Percentiles rank a stretch among this genome's conserved stretches.
Evolutionary conservation across 2,888 invertebrate species (phyloP).

Genomic region (Tineola bisselliella): DNA sequence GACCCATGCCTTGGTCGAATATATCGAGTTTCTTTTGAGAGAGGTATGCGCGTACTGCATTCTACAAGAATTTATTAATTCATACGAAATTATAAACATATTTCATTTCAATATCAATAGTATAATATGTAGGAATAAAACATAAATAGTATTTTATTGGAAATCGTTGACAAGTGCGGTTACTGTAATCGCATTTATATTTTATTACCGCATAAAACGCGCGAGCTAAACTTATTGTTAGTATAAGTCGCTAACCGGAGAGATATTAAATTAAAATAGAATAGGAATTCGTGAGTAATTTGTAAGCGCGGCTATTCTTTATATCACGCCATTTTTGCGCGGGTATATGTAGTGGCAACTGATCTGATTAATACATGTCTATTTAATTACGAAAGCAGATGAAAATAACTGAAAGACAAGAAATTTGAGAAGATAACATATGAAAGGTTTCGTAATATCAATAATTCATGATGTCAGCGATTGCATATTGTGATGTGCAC

Average conservation of each 20-base stretch:
- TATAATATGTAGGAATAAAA: too few species aligned
- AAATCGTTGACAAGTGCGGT: neutral
- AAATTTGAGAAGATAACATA: neutral
- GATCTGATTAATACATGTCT: too few species aligned
- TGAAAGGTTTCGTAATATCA: neutral
- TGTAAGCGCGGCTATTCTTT: neutral
- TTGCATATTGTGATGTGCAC: neutral
- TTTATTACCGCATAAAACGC: neutral
- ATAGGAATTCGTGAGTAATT: neutral
- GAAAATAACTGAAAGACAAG: neutral
- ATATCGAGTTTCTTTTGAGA: too few species aligned
- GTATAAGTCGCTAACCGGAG: neutral
- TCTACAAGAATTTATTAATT: too few species aligned
- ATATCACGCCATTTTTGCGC: neutral
- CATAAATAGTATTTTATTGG: neutral
- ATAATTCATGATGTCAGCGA: neutral
- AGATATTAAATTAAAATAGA: neutral
- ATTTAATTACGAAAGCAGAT: too few species aligned
- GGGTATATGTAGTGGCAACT: too few species aligned
- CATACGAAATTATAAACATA: too few species aligned
- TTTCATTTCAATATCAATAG: too few species aligned
- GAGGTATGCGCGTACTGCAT: too few species aligned
- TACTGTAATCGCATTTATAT: neutral
- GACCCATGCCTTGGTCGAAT: too few species aligned
- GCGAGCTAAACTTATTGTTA: neutral